Conservation (phyloP, 2,797 vertebrate genomes). For the Sebastolobus altivelis region DNA sequence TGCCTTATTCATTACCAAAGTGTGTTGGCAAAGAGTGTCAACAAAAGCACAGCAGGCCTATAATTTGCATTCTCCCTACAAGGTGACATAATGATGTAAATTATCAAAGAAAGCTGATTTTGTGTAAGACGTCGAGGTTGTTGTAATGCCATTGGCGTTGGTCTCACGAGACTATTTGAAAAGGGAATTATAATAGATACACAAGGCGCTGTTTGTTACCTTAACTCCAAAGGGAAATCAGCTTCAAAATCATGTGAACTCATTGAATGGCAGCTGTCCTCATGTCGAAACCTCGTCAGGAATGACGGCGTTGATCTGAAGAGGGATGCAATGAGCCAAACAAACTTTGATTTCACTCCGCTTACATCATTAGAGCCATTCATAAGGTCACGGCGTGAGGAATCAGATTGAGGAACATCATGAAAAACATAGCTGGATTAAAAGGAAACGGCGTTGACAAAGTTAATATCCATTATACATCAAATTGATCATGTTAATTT, state of each 20-base stretch:
- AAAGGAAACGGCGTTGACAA: slow-evolving; percentile 79
- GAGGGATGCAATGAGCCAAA: slow-evolving; percentile 65
- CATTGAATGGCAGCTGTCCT: slow-evolving; percentile 81
- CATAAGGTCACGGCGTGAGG: slow-evolving; percentile 70
- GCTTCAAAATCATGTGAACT: slow-evolving; percentile 66
- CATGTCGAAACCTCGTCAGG: slow-evolving; percentile 63
- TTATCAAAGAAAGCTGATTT: slow-evolving; percentile 81
- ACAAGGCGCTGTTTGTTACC: slow-evolving; percentile 74
- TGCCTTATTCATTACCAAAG: slow-evolving; percentile 82
- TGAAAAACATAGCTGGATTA: slow-evolving; percentile 75
- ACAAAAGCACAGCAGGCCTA: slow-evolving; percentile 77
- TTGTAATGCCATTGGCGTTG: slow-evolving; percentile 70
- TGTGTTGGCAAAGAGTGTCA: slow-evolving; percentile 75
- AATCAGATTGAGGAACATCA: slow-evolving; percentile 60
- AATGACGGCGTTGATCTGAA: slow-evolving; percentile 70
- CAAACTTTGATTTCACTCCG: slow-evolving; percentile 79
- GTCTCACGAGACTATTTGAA: slow-evolving; percentile 78
- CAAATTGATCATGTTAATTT: slow-evolving; percentile 94
- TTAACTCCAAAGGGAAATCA: slow-evolving; percentile 80
- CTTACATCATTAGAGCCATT: slow-evolving; percentile 76
- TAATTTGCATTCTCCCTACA: slow-evolving; percentile 79
- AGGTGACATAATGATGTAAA: slow-evolving; percentile 83
- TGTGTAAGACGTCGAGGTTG: slow-evolving; percentile 58
- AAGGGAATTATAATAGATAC: slow-evolving; percentile 75
- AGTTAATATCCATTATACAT: slow-evolving; percentile 92